These are phyloP conservation scores for Chrysodeixis includens DNA, from an alignment of 2,888 invertebrate species.

Conservation along the genomic window DNA sequence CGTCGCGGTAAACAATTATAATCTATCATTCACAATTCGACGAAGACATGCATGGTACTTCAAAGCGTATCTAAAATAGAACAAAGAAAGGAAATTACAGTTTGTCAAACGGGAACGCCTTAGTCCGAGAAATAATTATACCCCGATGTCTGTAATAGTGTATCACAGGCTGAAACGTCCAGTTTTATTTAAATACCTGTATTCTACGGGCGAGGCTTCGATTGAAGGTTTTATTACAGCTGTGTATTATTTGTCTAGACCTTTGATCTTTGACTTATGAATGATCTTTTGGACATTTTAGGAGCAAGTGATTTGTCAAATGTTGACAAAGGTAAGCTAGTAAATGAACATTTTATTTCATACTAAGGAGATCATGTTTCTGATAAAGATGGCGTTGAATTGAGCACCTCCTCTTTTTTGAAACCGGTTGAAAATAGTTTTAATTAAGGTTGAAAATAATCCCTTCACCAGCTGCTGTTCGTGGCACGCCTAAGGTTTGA, in stretches of 20 bases:
- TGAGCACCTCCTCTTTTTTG: too few species aligned
- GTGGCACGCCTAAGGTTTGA: too few species aligned
- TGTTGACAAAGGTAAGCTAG: too few species aligned
- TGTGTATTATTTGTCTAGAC: not conserved
- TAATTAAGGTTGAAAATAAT: too few species aligned
- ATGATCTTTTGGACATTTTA: too few species aligned
- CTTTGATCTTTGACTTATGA: not conserved
- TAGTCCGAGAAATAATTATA: constrained; percentile 47
- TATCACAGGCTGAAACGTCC: constrained; percentile 36
- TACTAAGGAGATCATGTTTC: too few species aligned
- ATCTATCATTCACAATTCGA: constrained; percentile 18
- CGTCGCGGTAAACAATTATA: constrained; percentile 17
- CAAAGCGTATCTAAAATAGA: constrained; percentile 32
- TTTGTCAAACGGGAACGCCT: constrained; percentile 52
- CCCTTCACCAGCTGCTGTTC: too few species aligned
- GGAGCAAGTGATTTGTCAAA: too few species aligned
- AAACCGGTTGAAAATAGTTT: too few species aligned
- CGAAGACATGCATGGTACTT: constrained; percentile 13
- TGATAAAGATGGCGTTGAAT: too few species aligned
- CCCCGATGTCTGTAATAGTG: constrained; percentile 40
- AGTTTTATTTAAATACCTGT: constrained; percentile 41
- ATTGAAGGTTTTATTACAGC: not conserved
- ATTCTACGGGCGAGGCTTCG: constrained; percentile 23
- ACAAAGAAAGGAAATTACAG: constrained; percentile 53
- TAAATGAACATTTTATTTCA: too few species aligned